Evolutionary conservation across 2,888 invertebrate species (phyloP).

Genomic region (Tetrapedia diversipes): DNA sequence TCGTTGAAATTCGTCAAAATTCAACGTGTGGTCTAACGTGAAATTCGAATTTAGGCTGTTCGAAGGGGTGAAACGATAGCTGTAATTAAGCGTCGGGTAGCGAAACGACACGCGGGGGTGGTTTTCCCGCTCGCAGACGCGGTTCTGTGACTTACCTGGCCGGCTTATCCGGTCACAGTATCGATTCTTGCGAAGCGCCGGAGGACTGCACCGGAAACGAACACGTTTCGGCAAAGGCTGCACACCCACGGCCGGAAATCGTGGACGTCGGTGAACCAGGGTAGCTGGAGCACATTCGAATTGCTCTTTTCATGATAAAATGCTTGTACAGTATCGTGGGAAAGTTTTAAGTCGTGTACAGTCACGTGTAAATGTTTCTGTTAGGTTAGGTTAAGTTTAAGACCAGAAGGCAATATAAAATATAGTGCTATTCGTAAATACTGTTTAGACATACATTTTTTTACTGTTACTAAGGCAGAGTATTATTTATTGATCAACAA

Average conservation of each 20-base stretch:
- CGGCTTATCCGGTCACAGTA: conserved; percentile 26
- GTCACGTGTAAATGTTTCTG: no score
- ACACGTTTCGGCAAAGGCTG: conserved; percentile 4
- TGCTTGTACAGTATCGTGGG: not conserved
- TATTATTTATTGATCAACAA: no score
- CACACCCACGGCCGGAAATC: conserved; percentile 22
- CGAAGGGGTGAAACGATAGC: conserved; percentile 10
- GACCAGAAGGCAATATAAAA: no score
- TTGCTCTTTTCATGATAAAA: conserved; percentile 5
- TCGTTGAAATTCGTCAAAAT: conserved; percentile 11
- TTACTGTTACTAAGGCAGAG: no score
- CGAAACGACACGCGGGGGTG: conserved; percentile 26
- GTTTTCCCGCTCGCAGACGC: not conserved
- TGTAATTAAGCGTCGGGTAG: conserved; percentile 41
- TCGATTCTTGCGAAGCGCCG: conserved; percentile 26
- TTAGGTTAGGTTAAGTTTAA: no score
- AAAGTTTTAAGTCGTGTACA: no score
- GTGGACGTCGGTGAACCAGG: not conserved
- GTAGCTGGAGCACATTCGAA: not conserved
- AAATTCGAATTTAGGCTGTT: not conserved
- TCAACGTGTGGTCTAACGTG: conserved; percentile 22
- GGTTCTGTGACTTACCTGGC: not conserved
- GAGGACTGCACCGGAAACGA: conserved; percentile 15
- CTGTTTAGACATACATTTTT: no score
- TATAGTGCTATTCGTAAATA: no score